Evolutionary conservation across 2,797 vertebrate species (phyloP).

Genomic region (Urosaurus nigricauda): DNA sequence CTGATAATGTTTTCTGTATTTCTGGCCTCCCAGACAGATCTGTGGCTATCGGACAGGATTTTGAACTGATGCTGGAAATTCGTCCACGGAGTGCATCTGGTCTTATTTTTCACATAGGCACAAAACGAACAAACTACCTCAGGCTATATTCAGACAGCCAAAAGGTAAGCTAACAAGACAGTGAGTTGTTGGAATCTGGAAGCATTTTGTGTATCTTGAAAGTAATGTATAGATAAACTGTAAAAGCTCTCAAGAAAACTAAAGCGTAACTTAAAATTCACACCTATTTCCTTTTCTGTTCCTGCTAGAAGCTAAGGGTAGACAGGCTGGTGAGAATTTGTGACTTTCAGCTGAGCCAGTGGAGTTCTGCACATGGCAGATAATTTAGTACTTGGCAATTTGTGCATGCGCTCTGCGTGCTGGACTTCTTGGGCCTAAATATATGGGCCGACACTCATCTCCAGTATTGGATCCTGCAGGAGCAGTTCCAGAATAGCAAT

Average conservation of each 20-base stretch:
- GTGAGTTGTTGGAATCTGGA: not conserved
- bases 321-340: not conserved
- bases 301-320: not conserved
- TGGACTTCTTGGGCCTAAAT: not conserved
- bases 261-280: not conserved
- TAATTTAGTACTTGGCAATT: not conserved
- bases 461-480: not conserved
- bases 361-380: not conserved
- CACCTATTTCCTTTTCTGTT: not conserved
- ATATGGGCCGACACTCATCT: not conserved
- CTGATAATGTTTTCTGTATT: not conserved
- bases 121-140: constrained; percentile 75
- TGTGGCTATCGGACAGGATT: constrained; percentile 70
- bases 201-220: not conserved
- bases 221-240: not conserved
- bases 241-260: not conserved
- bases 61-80: constrained; percentile 87
- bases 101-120: constrained; percentile 85
- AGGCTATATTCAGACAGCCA: constrained; percentile 80
- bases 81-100: constrained; percentile 82
- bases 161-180: constrained; percentile 77
- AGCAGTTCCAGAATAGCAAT: not conserved
- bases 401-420: not conserved
- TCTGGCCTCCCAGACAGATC: constrained; percentile 47
- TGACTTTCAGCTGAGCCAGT: too few species aligned